Evolutionary conservation across 23 tunicate genomes (phyloP), one percentile per base, ranked within the genome.

Genomic region (Trididemnum clinides): DNA sequence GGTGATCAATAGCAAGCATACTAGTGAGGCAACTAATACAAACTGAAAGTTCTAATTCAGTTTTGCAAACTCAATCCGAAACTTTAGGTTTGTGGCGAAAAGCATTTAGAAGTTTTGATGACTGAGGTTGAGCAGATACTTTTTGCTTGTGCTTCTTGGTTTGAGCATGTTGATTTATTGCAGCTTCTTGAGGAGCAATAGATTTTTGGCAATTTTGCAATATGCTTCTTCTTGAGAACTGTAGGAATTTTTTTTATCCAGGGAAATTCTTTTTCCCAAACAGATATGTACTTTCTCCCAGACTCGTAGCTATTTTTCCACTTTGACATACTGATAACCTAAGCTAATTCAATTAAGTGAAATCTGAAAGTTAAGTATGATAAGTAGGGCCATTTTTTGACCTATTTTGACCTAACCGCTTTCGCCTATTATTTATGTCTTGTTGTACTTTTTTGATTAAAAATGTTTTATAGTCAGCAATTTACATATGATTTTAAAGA

Each of bases 181-280:
- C 80, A 74, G 80, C 57, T 74, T 74, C 38, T 38, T 22, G 23
- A 74, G 80, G 80, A 74, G 80, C 80, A 74, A 38, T 20, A 35
- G 57, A 74, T 37, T 74, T 74, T 74, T 35, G 80, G 57, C 80
- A 74, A 74, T 37, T 38, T 38, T 39, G 29, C 80, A 74, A 22
- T 74, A 74, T 20, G 80, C 80, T 6, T 38, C 57, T 74, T 35
- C 80, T 74, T 36, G 77, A 12, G 20, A 12, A 31, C 15, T 37
- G 7, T 18, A 5, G 34, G 33, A 28, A 35, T 74, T 74, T 74
- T 74, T 78, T 78, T 50, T 23, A 78, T 51, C 83, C 83, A 78
- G 7, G 83, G 83, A 51, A 51, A 78, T 78, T 51, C 65, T 78
- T 78, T 78, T 51, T 78, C 83, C 83, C 83, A 78, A 51, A 29